Percentiles rank a stretch among this genome's conserved stretches.
Conservation (phyloP, 2,888 invertebrate species). For the Xylocampa areola region DNA sequence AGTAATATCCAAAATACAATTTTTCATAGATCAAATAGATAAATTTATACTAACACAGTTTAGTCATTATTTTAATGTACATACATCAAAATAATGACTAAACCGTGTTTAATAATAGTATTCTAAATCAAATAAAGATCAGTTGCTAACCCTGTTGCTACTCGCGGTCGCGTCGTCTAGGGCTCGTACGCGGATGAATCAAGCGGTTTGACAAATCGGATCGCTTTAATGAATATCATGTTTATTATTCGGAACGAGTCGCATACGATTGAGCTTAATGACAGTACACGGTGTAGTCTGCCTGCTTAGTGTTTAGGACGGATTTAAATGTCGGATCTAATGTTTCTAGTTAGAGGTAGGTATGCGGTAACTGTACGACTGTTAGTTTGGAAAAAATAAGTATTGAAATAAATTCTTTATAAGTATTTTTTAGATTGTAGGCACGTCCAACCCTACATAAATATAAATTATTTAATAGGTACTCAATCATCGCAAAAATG, state of each 20-base stretch:
- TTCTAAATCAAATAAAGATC: constrained; percentile 2
- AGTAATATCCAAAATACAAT: too few species aligned
- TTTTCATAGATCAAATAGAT: too few species aligned
- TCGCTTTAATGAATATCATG: constrained; percentile 67
- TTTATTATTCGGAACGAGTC: constrained; percentile 60
- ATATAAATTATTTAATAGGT: too few species aligned
- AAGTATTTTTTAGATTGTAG: too few species aligned
- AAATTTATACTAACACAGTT: too few species aligned
- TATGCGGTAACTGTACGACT: neutral
- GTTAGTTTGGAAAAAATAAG: too few species aligned
- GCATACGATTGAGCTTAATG: constrained; percentile 54
- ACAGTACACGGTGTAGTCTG: constrained; percentile 45
- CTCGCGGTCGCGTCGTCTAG: constrained; percentile 60
- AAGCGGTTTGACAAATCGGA: constrained; percentile 70
- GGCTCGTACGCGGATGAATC: constrained; percentile 65
- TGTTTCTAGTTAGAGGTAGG: neutral
- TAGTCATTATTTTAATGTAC: too few species aligned
- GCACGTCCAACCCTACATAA: too few species aligned
- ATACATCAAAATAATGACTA: too few species aligned
- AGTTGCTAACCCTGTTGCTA: constrained; percentile 54
- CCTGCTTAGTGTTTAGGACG: constrained; percentile 19
- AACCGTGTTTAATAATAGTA: too few species aligned
- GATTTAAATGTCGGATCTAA: constrained; percentile 7
- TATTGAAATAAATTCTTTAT: too few species aligned
- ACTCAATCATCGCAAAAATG: too few species aligned